Base-by-base conservation (phyloP, 2,888 invertebrate species). In the Heteromyza rotundicornis region DNA sequence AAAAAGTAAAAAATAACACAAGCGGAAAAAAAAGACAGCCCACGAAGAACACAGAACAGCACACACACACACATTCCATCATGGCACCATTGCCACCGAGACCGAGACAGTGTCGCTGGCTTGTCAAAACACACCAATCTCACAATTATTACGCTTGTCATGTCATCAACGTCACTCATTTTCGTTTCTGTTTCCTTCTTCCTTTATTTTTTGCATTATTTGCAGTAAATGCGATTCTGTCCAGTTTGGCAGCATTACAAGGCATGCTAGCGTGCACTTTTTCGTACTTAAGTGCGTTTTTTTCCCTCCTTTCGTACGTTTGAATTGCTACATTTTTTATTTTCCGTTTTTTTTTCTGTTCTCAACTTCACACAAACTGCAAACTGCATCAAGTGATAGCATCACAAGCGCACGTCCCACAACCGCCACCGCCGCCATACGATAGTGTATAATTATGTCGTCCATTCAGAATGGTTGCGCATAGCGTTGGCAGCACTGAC, bases 111-210 rank as follows among this genome's bases (percentile, higher is more conserved):
- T 72, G 72, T 72, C 74, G 63, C 70, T n/a, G n/a, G n/a, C n/a
- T 70, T 74, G 71, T 74, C 74, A 70, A 67, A 71, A 69, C 53
- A 59, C 32, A 49, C 51, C 59, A 24, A 56, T 59, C 65, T 64
- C 71, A 69, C 74, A 71, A 71, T 71, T 74, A 71, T 71, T 64
- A 64, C 71, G 68, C 66, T 73, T 74, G 73, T 71, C 68, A 66
- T 55, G 32, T 12, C 32, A 32, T 32, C 32, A 32, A 32, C 32
- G 32, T 32, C 32, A 32, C 32, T 32, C 32, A 8, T 32, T 32
- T 32, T 12, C 5, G 32, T 32, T 32, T 32, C 32, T 32, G 32
- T 5, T 8, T 32, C 12, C 12, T 32, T 32, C 12, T 32, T n/a
- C 7, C 32, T 32, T 32, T 5, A n/a, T n/a, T 12, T 32, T 32